phyloP scores from a whole-genome alignment of 2,113 vertebrate genomes.

The Pterocles gutturalis region DNA sequence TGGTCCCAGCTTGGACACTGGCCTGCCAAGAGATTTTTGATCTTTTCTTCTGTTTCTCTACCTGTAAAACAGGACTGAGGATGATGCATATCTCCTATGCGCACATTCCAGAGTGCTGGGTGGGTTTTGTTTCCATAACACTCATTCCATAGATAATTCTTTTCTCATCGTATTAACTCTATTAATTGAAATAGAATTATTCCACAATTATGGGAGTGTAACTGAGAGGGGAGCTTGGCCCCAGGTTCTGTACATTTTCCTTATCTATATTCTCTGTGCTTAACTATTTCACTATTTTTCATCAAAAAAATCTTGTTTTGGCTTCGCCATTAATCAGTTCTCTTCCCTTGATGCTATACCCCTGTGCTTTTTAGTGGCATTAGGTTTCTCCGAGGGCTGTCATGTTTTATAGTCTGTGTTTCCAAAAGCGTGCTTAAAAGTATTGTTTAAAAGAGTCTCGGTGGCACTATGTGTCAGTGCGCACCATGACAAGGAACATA shows the following conservation, averaged over 20 bases:
- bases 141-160: not conserved
- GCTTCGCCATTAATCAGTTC: not conserved
- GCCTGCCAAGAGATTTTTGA: not conserved
- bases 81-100: not conserved
- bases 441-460: not conserved
- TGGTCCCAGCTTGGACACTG: not conserved
- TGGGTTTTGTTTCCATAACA: not conserved
- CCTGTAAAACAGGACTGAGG: not conserved
- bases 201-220: constrained; percentile 28
- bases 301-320: not conserved
- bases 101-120: not conserved
- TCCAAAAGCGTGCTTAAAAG: not conserved
- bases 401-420: not conserved
- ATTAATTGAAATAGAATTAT: constrained; percentile 55
- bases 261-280: not conserved
- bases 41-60: not conserved
- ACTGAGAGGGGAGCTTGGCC: constrained; percentile 39
- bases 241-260: not conserved
- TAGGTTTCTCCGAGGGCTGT: not conserved
- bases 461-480: not conserved
- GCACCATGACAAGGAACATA: constrained; percentile 3
- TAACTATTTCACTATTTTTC: not conserved
- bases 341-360: not conserved
- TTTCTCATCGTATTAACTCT: constrained; percentile 27
- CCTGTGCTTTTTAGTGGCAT: not conserved